Evolutionary conservation across 2,113 vertebrate species (phyloP), one percentile per base, ranked within the genome.

Genomic region (Aspidoscelis tigris): DNA sequence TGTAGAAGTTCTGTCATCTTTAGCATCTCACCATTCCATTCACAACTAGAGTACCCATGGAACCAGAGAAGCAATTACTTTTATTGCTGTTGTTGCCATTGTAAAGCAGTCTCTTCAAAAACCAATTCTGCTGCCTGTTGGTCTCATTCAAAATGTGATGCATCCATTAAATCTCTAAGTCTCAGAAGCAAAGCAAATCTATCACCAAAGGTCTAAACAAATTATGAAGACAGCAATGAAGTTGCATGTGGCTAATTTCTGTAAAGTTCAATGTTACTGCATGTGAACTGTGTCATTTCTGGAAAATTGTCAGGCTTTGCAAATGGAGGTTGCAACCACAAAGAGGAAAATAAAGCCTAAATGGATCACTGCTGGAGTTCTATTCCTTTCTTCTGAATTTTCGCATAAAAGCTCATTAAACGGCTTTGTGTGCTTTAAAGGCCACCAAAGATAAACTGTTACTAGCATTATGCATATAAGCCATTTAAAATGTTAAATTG

Each of bases 341-440:
- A 74, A 69, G 50, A 58, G 39, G 8, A 71, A 78, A 74, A 1
- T 68, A 76, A 55, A 65, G 58, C 64, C 22, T 58, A 33, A 39
- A 47, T 11, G 64, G 65, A 69, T 55, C 18, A 39, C 43, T 47
- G 58, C 44, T 66, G 61, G 39, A 68, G 18, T 39, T 83, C 74
- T 50, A 84, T 69, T 77, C 66, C 22, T 68, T 68, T 69, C 2
- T 5, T 24, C 26, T 3, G 41, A 43, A 16, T 53, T 1, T 47
- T 58, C 21, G 5, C 26, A 83, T 20, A 61, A 66, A 76, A 76
- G 43, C 44, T 21, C 41, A 33, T 82, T 76, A 50, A 77, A 70
- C 58, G 39, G 65, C 24, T 84, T 77, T 84, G 26, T 44, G 47
- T 69, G 64, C n/a, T 69, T 76, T 84, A 77, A 84, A 69, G 50